Evolutionary conservation across 2,797 vertebrate genomes (phyloP).

Genomic region (Myiotriccus ornatus): DNA sequence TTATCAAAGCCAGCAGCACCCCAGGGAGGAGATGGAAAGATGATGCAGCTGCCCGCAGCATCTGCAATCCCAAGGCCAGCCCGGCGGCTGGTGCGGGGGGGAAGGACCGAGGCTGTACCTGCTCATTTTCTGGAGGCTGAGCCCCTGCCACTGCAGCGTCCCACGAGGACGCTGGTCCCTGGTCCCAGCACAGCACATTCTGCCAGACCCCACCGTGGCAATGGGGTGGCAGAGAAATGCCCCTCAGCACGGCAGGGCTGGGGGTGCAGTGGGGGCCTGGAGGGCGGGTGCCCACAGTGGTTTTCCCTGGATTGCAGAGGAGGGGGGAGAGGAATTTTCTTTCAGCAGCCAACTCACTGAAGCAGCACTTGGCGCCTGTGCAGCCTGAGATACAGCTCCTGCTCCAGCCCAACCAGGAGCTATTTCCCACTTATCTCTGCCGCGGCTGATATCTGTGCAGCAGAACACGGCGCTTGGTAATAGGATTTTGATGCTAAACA

Average conservation of each 20-base stretch:
- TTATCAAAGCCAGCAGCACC: conserved; percentile 30
- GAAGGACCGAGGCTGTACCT: rapidly evolving
- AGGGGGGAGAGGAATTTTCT: background rate
- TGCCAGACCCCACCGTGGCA: background rate
- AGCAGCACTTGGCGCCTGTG: background rate
- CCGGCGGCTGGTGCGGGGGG: background rate
- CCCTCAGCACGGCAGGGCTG: background rate
- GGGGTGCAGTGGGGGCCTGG: background rate
- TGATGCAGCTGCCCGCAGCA: background rate
- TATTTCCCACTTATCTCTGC: background rate
- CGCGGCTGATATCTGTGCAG: background rate
- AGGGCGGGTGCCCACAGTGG: background rate
- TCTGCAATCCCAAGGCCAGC: background rate
- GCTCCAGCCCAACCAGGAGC: background rate
- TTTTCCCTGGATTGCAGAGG: background rate
- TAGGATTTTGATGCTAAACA: conserved; percentile 18
- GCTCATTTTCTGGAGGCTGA: background rate
- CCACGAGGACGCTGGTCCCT: background rate
- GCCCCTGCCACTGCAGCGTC: rapidly evolving
- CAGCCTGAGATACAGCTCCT: background rate
- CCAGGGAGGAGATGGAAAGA: background rate
- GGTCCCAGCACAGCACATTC: rapidly evolving
- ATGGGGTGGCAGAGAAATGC: background rate
- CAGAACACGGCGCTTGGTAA: background rate
- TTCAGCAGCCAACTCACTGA: background rate